Evolutionary conservation across 1,140 invertebrate genomes (phyloP), one percentile per base, ranked within the genome.

Genomic region (Tetramorium parvispinum): DNA sequence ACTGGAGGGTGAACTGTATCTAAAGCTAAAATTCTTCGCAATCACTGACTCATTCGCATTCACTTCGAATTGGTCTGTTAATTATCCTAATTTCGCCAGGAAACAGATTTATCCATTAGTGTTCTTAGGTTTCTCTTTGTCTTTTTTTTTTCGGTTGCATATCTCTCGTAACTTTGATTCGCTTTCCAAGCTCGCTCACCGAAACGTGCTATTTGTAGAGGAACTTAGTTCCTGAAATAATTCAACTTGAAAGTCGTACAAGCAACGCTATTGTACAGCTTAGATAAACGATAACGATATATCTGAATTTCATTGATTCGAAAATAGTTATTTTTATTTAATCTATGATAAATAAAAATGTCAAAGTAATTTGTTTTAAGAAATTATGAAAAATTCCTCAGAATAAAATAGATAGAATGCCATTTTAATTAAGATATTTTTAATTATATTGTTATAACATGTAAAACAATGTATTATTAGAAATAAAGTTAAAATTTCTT

Each of bases 161-260:
- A 57, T 71, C 49, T 71, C 32, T 32, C 32, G 49, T 59, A 73
- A 73, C 24, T 83, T 73, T 46, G 43, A 83, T 59, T 83, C 68
- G 79, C 68, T 83, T 83, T 83, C 79, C 73, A 73, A 21, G 18
- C 21, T 68, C 51, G 40, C 53, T 46, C 40, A 66, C 40, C 40
- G 40, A 83, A 59, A 49, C 24, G 13, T 18, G 53, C 55, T 49
- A 18, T 59, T 59, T 46, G 18, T 40, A 40, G 21, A 68, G 10
- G 32, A 65, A 77, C 63, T 61, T 40, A 43, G 18, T 65, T 68
- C 32, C 46, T 40, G 13, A 68, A 66, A 66, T 37, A 78, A 78
- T 78, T 46, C 57, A 61, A 40, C 32, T 75, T 37, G 24, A n/a
- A 61, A 77, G 53, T 61, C 37, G 57, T 32, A 46, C 55, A 21